Evolutionary conservation across 1,140 invertebrate species (phyloP).

Genomic region (Chelonus insularis): DNA sequence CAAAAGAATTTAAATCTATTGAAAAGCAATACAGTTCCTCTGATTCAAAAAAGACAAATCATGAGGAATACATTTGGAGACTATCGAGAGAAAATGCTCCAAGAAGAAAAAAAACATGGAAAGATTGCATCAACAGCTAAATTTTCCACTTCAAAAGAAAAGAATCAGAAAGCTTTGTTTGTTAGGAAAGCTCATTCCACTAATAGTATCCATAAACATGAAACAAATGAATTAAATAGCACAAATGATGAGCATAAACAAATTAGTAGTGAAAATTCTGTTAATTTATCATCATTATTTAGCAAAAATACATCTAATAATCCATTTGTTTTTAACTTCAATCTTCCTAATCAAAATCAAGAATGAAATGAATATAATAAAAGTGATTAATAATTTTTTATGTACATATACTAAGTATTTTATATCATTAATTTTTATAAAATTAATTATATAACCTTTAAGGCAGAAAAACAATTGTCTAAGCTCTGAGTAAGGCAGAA

Average conservation of each 20-base stretch:
- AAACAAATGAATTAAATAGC: too few species aligned
- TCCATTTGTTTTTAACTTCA: constrained; percentile 64
- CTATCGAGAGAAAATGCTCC: constrained; percentile 74
- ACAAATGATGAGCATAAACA: too few species aligned
- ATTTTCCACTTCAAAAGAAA: constrained; percentile 48
- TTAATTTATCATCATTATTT: too few species aligned
- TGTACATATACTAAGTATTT: too few species aligned
- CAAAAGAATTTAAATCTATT: constrained; percentile 67
- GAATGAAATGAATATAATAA: too few species aligned
- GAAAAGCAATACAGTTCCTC: constrained; percentile 67
- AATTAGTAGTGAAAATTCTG: too few species aligned
- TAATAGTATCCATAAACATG: not conserved
- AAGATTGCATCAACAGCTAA: constrained; percentile 55
- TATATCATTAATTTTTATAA: too few species aligned
- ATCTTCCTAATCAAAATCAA: constrained; percentile 15
- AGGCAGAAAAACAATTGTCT: too few species aligned
- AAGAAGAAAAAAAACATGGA: constrained; percentile 68
- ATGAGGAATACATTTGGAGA: constrained; percentile 75
- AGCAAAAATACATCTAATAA: constrained; percentile 37
- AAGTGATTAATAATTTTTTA: too few species aligned
- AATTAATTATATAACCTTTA: too few species aligned
- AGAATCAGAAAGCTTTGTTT: constrained; percentile 62
- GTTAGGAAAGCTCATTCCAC: constrained; percentile 53
- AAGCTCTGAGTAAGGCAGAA: too few species aligned
- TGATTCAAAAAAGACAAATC: constrained; percentile 72